Conservation (phyloP, 2,888 invertebrate genomes). For the Sepioteuthis lessoniana region DNA sequence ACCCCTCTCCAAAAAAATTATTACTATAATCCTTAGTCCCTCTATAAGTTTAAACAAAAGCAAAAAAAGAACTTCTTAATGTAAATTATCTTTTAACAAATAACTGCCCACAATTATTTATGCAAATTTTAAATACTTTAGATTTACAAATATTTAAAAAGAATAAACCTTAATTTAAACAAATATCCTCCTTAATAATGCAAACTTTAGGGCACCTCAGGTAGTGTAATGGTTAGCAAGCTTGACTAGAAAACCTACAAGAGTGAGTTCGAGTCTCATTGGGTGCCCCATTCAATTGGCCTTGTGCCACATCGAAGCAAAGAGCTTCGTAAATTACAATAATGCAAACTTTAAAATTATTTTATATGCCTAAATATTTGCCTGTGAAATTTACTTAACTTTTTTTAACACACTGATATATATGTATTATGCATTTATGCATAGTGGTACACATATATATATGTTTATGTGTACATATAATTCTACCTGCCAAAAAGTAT, state of each 20-base stretch:
- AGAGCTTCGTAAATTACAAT: no score
- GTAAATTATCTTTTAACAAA: background rate
- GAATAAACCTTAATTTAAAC: background rate
- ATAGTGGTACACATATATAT: background rate
- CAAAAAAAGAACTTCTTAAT: background rate
- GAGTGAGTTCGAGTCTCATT: no score
- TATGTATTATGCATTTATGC: background rate
- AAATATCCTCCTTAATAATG: background rate
- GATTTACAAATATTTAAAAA: background rate
- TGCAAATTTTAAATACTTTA: background rate
- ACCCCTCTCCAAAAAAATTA: background rate
- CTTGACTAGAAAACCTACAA: no score
- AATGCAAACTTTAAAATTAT: background rate
- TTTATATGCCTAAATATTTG: background rate
- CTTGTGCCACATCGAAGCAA: no score
- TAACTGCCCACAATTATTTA: background rate
- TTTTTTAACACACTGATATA: background rate
- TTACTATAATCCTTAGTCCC: background rate
- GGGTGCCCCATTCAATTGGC: no score
- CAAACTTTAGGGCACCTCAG: no score
- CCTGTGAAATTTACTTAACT: background rate
- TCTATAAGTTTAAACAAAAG: background rate
- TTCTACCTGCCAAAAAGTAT: background rate
- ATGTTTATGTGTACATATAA: background rate
- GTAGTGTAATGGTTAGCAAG: no score